Base-by-base conservation (phyloP, 2,113 vertebrate species). In the Poecile atricapillus region DNA sequence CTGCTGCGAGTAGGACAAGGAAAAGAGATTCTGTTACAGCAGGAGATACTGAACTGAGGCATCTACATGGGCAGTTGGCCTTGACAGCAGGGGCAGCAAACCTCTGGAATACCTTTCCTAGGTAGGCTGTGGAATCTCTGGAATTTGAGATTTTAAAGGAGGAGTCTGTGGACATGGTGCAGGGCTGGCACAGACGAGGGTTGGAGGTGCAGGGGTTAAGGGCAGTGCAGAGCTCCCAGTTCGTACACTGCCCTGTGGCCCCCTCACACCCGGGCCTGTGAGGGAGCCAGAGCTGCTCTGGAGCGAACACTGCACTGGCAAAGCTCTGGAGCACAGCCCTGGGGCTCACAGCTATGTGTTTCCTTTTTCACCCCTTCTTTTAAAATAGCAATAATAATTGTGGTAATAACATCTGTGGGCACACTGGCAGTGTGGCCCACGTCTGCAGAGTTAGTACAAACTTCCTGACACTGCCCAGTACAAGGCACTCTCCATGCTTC, bases 391-490 rank as follows among this genome's bases (percentile, higher is more conserved):
- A 39, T 39, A 39, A 39, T 39, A 39, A 17, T 86, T 30, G 50
- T 31, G 78, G 52, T 25, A 79, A 16, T 28, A 59, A 30, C 37
- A 16, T 55, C 37, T 44, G 22, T 18, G 31, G 70, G 49, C 41
- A 90, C 68, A 13, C 28, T 53, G 83, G 53, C 58, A 21, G 58
- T 19, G 41, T 18, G 19, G 59, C 76, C 55, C 31, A 4, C 0
- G 0, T n/a, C 85, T 67, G 59, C 47, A 8, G 5, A 20, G 63
- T 77, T 15, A 4, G 44, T 41, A 30, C 2, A 1, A 46, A 35
- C 55, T 43, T 70, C 13, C 50, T 0, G 0, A 47, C 55, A 11
- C 24, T 0, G 0, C 67, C 75, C 90, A 70, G 71, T 3, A 0
- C 22, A 23, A 37, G 21, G 70, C 70, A 27, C 23, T 30, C 55